Evolutionary conservation across 2,113 vertebrate species (phyloP).

Genomic region (Rhynchomys soricoides): DNA sequence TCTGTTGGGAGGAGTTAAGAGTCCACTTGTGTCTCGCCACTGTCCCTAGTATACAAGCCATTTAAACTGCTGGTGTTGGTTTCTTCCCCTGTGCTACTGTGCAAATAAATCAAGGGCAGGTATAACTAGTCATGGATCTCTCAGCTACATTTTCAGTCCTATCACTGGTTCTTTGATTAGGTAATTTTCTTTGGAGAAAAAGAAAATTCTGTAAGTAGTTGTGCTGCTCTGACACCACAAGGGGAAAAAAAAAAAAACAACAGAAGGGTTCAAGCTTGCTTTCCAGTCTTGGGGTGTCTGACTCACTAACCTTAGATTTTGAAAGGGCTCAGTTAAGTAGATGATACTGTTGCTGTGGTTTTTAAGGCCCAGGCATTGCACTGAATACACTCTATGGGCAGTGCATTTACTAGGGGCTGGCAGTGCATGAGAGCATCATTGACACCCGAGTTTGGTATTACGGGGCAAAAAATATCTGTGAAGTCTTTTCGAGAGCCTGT

Average conservation of each 20-base stretch:
- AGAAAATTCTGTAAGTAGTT: neutral
- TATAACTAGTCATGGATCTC: neutral
- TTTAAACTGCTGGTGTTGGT: conserved; percentile 28
- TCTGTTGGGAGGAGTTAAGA: neutral
- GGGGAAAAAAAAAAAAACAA: too few species aligned
- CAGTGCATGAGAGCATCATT: neutral
- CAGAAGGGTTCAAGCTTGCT: neutral
- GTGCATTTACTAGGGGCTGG: neutral
- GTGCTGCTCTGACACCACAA: neutral
- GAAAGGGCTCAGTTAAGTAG: neutral
- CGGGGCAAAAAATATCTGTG: neutral
- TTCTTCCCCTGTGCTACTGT: neutral
- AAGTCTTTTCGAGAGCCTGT: neutral
- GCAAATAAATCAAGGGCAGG: neutral
- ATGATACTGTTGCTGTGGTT: neutral
- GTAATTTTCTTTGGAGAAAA: neutral
- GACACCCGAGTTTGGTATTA: neutral
- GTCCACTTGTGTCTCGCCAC: neutral
- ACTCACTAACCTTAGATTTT: neutral
- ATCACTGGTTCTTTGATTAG: neutral
- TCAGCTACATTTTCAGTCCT: neutral
- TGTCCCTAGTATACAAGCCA: conserved; percentile 21
- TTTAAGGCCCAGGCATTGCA: neutral
- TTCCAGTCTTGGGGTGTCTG: conserved; percentile 25
- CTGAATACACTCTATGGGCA: neutral